Evolutionary conservation across 2,888 invertebrate species (phyloP).

Genomic region (Drosophila nr. medialis): DNA sequence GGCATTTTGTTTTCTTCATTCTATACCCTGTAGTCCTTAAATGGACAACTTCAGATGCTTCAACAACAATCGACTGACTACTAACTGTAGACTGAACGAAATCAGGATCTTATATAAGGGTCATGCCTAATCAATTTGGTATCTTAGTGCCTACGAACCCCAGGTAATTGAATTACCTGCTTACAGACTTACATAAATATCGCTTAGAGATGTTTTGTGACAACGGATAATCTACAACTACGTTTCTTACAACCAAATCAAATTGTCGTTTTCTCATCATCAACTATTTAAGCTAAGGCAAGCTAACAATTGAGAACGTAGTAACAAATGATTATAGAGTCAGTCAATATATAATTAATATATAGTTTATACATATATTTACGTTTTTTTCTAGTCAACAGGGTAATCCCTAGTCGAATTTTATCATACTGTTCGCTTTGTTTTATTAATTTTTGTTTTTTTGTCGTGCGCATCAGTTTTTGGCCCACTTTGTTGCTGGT

Average conservation of each 20-base stretch:
- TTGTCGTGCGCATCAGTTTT: constrained; percentile 26
- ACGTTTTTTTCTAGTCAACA: neutral
- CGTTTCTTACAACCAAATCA: neutral
- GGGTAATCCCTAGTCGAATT: neutral
- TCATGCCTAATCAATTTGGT: neutral
- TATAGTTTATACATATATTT: neutral
- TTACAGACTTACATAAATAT: neutral
- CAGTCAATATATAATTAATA: neutral
- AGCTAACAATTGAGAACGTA: neutral
- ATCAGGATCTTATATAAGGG: neutral
- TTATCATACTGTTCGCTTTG: neutral
- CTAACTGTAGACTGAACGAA: neutral
- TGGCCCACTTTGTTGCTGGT: constrained; percentile 24
- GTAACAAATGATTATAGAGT: neutral
- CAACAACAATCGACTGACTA: neutral
- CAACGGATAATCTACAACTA: neutral
- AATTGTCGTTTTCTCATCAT: neutral
- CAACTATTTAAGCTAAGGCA: neutral
- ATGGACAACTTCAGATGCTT: neutral
- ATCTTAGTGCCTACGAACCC: neutral
- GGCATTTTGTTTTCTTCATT: neutral
- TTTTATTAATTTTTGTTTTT: constrained; percentile 4
- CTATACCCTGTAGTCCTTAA: constrained; percentile 22
- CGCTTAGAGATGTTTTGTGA: neutral
- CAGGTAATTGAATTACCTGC: neutral